Evolutionary conservation across 2,797 vertebrate species (phyloP).

Genomic region (Bradypodion pumilum): DNA sequence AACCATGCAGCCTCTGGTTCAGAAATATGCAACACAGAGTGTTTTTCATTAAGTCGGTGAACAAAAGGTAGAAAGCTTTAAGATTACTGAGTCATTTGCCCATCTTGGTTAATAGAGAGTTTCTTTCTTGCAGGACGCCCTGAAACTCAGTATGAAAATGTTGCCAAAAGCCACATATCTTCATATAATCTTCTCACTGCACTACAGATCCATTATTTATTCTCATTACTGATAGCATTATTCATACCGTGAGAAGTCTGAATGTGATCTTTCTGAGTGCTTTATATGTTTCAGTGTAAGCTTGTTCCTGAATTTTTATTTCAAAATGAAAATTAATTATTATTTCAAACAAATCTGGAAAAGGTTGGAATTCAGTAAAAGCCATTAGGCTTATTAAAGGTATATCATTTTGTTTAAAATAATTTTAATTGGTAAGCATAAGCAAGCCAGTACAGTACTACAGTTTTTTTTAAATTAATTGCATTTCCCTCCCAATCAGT

Average conservation of each 20-base stretch:
- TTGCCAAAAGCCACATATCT: not conserved
- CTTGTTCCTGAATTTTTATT: constrained; percentile 35
- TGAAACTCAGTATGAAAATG: not conserved
- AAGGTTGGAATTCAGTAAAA: constrained; percentile 54
- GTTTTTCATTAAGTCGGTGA: not conserved
- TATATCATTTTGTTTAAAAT: constrained; percentile 53
- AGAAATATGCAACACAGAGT: not conserved
- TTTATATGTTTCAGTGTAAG: constrained; percentile 6
- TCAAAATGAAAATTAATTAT: constrained; percentile 44
- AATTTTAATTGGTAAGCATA: constrained; percentile 32
- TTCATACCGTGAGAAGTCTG: not conserved
- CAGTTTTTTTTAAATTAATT: constrained; percentile 53
- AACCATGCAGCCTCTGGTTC: not conserved
- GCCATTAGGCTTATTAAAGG: constrained; percentile 55
- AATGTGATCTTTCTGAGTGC: not conserved
- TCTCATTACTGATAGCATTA: not conserved
- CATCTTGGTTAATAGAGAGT: not conserved
- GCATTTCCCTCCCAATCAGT: constrained; percentile 48
- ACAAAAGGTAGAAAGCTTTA: not conserved
- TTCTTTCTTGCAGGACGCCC: not conserved
- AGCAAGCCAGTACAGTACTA: constrained; percentile 45
- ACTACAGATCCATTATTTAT: constrained; percentile 10
- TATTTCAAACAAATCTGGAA: constrained; percentile 51
- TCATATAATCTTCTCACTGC: not conserved
- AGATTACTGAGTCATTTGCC: not conserved